These are phyloP conservation scores for Catagonus wagneri DNA, from an alignment of 2,113 vertebrate species.

Conservation along the genomic window DNA sequence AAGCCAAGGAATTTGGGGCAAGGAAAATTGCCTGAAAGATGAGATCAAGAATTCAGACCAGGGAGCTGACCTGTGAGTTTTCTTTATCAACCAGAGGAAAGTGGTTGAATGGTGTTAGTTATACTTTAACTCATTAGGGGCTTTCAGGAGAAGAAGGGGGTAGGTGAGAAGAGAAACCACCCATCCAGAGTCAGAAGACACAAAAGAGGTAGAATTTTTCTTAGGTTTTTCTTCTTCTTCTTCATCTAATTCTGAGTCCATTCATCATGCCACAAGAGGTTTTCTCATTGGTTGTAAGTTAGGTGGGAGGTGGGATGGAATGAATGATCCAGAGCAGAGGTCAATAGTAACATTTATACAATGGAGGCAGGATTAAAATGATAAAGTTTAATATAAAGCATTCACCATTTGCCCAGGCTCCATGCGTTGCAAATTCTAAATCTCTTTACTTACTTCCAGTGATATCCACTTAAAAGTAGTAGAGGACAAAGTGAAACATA, in stretches of 20 bases:
- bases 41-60: slow-evolving; percentile 84
- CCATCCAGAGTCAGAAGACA: slow-evolving; percentile 85
- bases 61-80: slow-evolving; percentile 87
- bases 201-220: slow-evolving; percentile 87
- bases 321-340: slow-evolving; percentile 64
- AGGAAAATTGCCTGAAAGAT: slow-evolving; percentile 80
- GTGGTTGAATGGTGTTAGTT: slow-evolving; percentile 93
- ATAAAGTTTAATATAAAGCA: slow-evolving; percentile 50
- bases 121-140: slow-evolving; percentile 96
- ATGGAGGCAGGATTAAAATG: slow-evolving; percentile 66
- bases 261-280: slow-evolving; percentile 87
- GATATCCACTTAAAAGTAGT: slow-evolving; percentile 43
- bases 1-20: slow-evolving; percentile 71
- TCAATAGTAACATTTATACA: slow-evolving; percentile 75
- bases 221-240: slow-evolving; percentile 66
- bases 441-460: slow-evolving; percentile 27
- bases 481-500: slow-evolving; percentile 4
- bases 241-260: slow-evolving; percentile 84
- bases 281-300: slow-evolving; percentile 68
- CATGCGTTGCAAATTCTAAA: slow-evolving; percentile 49
- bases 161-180: slow-evolving; percentile 36
- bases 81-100: slow-evolving; percentile 92
- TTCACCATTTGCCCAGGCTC: not conserved
- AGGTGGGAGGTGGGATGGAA: slow-evolving; percentile 42
- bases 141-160: slow-evolving; percentile 76